Evolutionary conservation across 2,797 vertebrate genomes (phyloP).

Genomic region (Lutjanus campechanus): DNA sequence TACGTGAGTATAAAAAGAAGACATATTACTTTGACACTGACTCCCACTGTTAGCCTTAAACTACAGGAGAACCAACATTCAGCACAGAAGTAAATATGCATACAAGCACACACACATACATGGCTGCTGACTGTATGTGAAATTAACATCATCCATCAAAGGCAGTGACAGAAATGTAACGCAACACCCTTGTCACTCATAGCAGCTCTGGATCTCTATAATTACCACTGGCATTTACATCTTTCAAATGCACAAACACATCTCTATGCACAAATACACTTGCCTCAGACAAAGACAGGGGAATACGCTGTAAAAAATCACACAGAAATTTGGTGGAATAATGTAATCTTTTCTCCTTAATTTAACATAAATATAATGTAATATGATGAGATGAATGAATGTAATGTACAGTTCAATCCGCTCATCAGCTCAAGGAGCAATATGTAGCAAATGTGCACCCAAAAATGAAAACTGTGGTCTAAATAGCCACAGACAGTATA

Average conservation of each 20-base stretch:
- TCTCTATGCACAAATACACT: neutral
- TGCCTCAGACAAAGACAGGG: neutral
- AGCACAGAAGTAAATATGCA: neutral
- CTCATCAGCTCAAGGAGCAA: too few relatives aligned
- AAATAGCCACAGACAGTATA: too few relatives aligned
- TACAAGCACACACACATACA: neutral
- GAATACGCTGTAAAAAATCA: neutral
- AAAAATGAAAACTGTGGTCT: too few relatives aligned
- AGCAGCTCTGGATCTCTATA: constrained; percentile 36
- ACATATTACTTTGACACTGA: constrained; percentile 42
- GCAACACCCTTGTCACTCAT: constrained; percentile 11
- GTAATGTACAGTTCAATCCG: too few relatives aligned
- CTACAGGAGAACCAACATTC: constrained; percentile 2
- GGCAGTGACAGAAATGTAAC: constrained; percentile 60
- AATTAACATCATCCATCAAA: constrained; percentile 59
- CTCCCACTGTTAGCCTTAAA: constrained; percentile 15
- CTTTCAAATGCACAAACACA: constrained; percentile 27
- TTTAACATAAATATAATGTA: too few relatives aligned
- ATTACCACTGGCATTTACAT: constrained; percentile 48
- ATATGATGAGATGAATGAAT: too few relatives aligned
- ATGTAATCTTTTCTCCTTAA: too few relatives aligned
- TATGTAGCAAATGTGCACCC: too few relatives aligned
- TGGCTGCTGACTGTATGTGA: constrained; percentile 36
- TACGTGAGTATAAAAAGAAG: constrained; percentile 36
- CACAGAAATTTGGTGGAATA: too few relatives aligned